Base-by-base conservation (phyloP, 2,888 invertebrate genomes). In the Thysanoteuthis rhombus region DNA sequence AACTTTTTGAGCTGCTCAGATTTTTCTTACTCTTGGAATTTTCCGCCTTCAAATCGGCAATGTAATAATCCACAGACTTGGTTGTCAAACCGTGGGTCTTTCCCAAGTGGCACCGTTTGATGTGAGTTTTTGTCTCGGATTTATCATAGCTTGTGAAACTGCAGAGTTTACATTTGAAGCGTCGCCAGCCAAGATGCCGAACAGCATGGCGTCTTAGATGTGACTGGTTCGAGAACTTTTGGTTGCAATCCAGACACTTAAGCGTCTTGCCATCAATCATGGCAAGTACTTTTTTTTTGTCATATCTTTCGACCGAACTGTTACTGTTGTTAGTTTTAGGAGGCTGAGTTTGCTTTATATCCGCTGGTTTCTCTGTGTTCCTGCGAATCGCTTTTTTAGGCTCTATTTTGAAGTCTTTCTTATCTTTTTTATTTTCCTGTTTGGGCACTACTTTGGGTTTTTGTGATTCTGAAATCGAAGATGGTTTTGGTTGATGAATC, bases 181-280 rank as follows among this genome's bases (percentile, higher is more conserved):
- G 97, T 95, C 98, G 97, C 98, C 98, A 98, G 94, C 98, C 98
- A 94, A 98, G 97, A 96, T 98, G 98, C 8, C 97, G 96, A 0
- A 98, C 98, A 97, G 98, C 98, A 93, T 98, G 98, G 12, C 98
- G 97, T 96, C 98, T 98, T 2, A 98, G 98, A 96, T 98, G 98
- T 93, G 97, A 97, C 36, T 97, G 96, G 47, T 97, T 97, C 1
- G 97, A 96, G 95, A 97, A 98, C 94, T 97, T 97, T 32, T 95
- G 95, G 38, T 95, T 95, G 94, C 97, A 97, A 90, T 96, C 95
- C 45, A 95, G 94, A 94, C 97, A 97, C n/a, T 95, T 94, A 40
- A 96, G 93, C 22, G 95, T 95, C 1, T 95, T 94, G 25, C 95
- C 95, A 93, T 97, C 96, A 32, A 96, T 95, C 40, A 96, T 95